Evolutionary conservation across 1,140 invertebrate genomes (phyloP).

Genomic region (Euborellia annulipes): DNA sequence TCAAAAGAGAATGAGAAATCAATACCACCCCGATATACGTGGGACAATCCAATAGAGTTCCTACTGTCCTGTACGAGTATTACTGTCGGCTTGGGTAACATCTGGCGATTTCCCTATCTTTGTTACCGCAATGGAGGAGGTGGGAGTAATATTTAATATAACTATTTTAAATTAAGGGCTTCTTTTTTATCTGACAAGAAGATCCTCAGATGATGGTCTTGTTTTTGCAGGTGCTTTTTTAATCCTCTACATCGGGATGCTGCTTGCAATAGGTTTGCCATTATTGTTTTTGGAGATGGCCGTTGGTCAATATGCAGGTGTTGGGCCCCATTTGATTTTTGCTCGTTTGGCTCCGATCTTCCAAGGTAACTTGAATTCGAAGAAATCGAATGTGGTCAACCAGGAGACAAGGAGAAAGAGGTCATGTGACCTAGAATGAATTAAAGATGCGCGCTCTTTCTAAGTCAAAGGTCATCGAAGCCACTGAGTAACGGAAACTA

Average conservation of each 20-base stretch:
- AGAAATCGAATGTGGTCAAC: no score
- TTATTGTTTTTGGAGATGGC: slow-evolving; percentile 54
- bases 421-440: no score
- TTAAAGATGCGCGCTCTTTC: no score
- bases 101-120: slow-evolving; percentile 78
- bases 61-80: slow-evolving; percentile 65
- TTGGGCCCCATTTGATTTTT: slow-evolving; percentile 33
- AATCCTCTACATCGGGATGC: slow-evolving; percentile 61
- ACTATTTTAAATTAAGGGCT: no score
- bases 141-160: no score
- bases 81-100: slow-evolving; percentile 71
- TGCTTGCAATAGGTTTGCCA: slow-evolving; percentile 60
- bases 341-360: slow-evolving; percentile 41
- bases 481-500: no score
- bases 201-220: slow-evolving; percentile 12
- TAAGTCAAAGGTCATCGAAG: no score
- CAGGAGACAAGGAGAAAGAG: no score
- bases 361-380: slow-evolving; percentile 22
- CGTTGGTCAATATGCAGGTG: slow-evolving; percentile 39
- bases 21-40: slow-evolving; percentile 38
- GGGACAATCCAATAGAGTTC: slow-evolving; percentile 56
- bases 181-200: no score
- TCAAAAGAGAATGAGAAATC: neutral
- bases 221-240: slow-evolving; percentile 55
- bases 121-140: slow-evolving; percentile 68